Conservation (phyloP, 1,140 invertebrate genomes). For the Solen grandis region DNA sequence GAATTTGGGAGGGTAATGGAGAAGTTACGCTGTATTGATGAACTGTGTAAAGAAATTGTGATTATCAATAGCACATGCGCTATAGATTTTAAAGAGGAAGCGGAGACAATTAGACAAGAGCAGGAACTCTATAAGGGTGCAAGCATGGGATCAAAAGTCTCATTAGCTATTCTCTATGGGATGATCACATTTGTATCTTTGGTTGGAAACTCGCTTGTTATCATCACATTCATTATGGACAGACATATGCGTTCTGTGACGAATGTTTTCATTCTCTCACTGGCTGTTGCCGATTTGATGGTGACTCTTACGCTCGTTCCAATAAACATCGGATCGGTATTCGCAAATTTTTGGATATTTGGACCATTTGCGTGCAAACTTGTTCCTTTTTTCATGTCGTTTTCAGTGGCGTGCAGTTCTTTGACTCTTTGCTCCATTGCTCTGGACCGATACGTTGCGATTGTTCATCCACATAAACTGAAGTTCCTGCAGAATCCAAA, state of each 20-base stretch:
- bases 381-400: slow-evolving; percentile 65
- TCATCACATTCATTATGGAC: slow-evolving; percentile 63
- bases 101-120: too few species aligned
- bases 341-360: slow-evolving; percentile 64
- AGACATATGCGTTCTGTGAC: slow-evolving; percentile 68
- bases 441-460: slow-evolving; percentile 68
- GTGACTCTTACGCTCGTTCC: slow-evolving; percentile 63
- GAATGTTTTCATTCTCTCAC: slow-evolving; percentile 69
- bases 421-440: slow-evolving; percentile 71
- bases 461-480: slow-evolving; percentile 87
- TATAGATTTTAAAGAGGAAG: too few species aligned
- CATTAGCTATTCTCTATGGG: slow-evolving; percentile 59
- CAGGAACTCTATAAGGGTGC: too few species aligned
- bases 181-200: slow-evolving; percentile 62
- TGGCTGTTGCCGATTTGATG: slow-evolving; percentile 68
- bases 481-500: slow-evolving; percentile 61
- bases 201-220: slow-evolving; percentile 66
- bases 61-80: too few species aligned
- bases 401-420: slow-evolving; percentile 68
- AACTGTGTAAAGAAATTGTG: too few species aligned
- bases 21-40: too few species aligned
- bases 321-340: slow-evolving; percentile 58
- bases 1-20: too few species aligned
- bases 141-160: slow-evolving; percentile 21
- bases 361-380: slow-evolving; percentile 67